Evolutionary conservation across 2,113 vertebrate genomes (phyloP).

Genomic region (Elgaria multicarinata): DNA sequence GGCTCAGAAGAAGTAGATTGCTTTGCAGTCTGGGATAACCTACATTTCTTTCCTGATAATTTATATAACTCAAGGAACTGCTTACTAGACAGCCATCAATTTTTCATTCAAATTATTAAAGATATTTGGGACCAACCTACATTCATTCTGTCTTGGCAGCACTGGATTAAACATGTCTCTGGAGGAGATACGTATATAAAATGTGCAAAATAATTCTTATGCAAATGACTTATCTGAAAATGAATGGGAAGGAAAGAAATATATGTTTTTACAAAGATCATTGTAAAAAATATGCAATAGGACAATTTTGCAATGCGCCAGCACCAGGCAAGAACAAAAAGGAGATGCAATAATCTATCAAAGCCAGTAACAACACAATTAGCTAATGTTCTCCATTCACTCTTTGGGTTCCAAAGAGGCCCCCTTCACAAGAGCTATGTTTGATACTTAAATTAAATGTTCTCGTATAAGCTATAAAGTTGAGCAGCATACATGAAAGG

Average conservation of each 20-base stretch:
- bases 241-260: slow-evolving; percentile 19
- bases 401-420: not conserved
- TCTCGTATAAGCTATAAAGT: not conserved
- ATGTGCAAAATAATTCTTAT: slow-evolving; percentile 42
- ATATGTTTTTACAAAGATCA: slow-evolving; percentile 1
- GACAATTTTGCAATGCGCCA: not conserved
- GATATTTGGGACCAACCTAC: slow-evolving; percentile 35
- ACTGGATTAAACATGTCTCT: slow-evolving; percentile 23
- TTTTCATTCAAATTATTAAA: slow-evolving; percentile 40
- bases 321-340: not conserved
- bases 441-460: not conserved
- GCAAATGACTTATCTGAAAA: slow-evolving; percentile 36
- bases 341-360: not conserved
- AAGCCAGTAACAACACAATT: not conserved
- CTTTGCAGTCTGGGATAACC: slow-evolving; percentile 11
- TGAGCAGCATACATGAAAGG: not conserved
- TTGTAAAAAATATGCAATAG: too few species aligned
- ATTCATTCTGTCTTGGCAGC: slow-evolving; percentile 20
- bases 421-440: not conserved
- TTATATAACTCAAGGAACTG: slow-evolving; percentile 26
- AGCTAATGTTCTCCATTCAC: not conserved
- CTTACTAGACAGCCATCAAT: slow-evolving; percentile 17
- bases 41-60: slow-evolving; percentile 17
- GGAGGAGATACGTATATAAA: slow-evolving; percentile 28
- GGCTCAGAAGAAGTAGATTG: slow-evolving; percentile 17